phyloP scores from a whole-genome alignment of 2,888 invertebrate genomes.

The Amiota mariae region DNA sequence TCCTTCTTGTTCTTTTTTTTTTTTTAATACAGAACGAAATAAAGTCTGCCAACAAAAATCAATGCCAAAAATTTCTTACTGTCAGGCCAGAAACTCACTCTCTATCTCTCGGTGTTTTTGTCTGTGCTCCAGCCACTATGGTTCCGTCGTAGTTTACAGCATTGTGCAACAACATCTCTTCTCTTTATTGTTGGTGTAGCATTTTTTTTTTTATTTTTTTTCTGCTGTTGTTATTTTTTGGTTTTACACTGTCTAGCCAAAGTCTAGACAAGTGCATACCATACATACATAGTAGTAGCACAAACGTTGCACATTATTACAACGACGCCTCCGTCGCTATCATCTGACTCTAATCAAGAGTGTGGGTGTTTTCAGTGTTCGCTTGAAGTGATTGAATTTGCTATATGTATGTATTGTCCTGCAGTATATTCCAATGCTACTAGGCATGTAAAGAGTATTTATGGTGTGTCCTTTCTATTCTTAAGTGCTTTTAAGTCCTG shows the following conservation, averaged over 20 bases:
- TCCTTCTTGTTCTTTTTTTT: no score
- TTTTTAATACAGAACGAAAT: no score
- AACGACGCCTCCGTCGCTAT: conserved; percentile 43
- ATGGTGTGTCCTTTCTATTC: no score
- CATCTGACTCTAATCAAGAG: not conserved
- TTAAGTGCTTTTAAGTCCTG: no score
- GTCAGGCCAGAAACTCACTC: conserved; percentile 32
- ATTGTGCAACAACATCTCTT: conserved; percentile 65
- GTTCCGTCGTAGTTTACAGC: conserved; percentile 31
- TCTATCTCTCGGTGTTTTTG: not conserved
- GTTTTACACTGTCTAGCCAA: conserved; percentile 73
- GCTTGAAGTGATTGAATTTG: no score
- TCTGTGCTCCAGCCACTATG: not conserved
- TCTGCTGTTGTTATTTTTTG: conserved; percentile 54
- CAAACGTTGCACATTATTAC: conserved; percentile 42
- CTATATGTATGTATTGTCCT: no score
- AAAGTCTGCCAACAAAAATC: conserved; percentile 6
- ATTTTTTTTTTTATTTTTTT: conserved; percentile 43
- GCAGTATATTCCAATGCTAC: no score
- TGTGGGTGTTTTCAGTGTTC: not conserved
- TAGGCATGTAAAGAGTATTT: no score
- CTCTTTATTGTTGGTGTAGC: conserved; percentile 51
- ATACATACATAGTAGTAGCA: conserved; percentile 55
- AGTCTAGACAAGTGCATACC: conserved; percentile 71
- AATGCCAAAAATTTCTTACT: conserved; percentile 58